These are phyloP conservation scores for Molanna angustata DNA, from an alignment of 2,888 invertebrate genomes.

Conservation along the genomic window DNA sequence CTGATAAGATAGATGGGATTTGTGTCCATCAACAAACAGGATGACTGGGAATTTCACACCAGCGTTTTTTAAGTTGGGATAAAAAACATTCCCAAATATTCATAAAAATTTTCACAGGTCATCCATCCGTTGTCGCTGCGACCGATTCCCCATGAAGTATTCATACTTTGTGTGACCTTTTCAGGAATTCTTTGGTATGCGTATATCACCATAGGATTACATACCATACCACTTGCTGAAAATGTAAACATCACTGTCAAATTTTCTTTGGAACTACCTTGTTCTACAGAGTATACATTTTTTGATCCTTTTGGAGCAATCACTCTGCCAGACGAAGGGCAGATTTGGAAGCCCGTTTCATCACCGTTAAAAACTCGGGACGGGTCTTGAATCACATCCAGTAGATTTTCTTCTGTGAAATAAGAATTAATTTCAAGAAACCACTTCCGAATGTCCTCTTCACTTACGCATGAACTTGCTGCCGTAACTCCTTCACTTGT, in stretches of 20 bases:
- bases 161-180: too few relatives aligned
- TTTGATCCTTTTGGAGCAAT: constrained; percentile 2
- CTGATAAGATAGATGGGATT: not conserved
- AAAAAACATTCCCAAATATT: constrained; percentile 1
- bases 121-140: constrained; percentile 1
- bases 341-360: constrained; percentile 9
- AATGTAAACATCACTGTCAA: constrained; percentile 8
- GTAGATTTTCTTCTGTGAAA: not conserved
- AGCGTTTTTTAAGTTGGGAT: not conserved
- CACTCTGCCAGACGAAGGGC: constrained; percentile 5
- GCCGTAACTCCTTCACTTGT: constrained; percentile 5
- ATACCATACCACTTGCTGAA: constrained; percentile 4
- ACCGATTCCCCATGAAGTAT: not conserved
- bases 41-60: constrained; percentile 1
- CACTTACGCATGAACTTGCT: constrained; percentile 4
- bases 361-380: constrained; percentile 5
- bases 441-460: constrained; percentile 1
- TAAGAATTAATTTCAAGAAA: constrained; percentile 1
- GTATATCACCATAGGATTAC: constrained; percentile 1
- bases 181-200: constrained; percentile 2
- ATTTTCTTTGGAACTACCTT: constrained; percentile 5
- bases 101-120: not conserved
- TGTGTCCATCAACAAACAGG: constrained; percentile 1
- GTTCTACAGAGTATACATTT: constrained; percentile 9
- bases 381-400: constrained; percentile 2